Evolutionary conservation across 2,888 invertebrate species (phyloP).

Genomic region (Philaethria dido): DNA sequence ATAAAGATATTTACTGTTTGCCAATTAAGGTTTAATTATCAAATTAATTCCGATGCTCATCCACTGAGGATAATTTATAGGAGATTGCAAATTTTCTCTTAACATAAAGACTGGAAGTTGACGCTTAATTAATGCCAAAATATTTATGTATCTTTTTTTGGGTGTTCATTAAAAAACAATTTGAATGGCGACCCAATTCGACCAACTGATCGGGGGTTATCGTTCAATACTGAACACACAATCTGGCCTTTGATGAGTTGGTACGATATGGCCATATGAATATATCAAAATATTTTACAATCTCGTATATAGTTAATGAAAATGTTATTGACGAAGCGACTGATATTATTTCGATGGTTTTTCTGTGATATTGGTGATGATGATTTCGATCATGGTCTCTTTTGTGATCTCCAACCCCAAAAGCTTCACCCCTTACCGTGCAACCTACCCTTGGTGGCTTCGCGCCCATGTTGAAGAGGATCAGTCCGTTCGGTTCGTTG

Average conservation of each 20-base stretch:
- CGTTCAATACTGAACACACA: conserved; percentile 35
- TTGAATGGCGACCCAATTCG: conserved; percentile 9
- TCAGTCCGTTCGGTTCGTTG: conserved; percentile 96
- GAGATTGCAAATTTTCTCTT: conserved; percentile 52
- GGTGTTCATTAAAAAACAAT: neutral
- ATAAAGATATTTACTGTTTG: conserved; percentile 19
- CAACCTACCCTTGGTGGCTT: conserved; percentile 89
- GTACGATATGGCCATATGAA: conserved; percentile 2
- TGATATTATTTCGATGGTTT: conserved; percentile 23
- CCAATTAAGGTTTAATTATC: conserved; percentile 19
- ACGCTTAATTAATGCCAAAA: conserved; percentile 9
- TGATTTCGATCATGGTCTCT: conserved; percentile 56
- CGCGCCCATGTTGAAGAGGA: conserved; percentile 95
- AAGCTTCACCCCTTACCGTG: conserved; percentile 85
- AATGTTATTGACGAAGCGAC: conserved; percentile 31
- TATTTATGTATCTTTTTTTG: neutral
- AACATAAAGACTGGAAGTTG: conserved; percentile 27
- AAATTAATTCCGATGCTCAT: conserved; percentile 46
- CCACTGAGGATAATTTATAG: conserved; percentile 57
- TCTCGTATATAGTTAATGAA: conserved; percentile 37
- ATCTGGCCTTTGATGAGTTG: conserved; percentile 33
- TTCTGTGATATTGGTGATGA: conserved; percentile 45
- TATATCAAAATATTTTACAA: conserved; percentile 36
- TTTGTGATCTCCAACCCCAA: conserved; percentile 72
- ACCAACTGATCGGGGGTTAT: conserved; percentile 18